phyloP scores from a whole-genome alignment of 2,113 vertebrate species.

The Pteropus alecto region DNA sequence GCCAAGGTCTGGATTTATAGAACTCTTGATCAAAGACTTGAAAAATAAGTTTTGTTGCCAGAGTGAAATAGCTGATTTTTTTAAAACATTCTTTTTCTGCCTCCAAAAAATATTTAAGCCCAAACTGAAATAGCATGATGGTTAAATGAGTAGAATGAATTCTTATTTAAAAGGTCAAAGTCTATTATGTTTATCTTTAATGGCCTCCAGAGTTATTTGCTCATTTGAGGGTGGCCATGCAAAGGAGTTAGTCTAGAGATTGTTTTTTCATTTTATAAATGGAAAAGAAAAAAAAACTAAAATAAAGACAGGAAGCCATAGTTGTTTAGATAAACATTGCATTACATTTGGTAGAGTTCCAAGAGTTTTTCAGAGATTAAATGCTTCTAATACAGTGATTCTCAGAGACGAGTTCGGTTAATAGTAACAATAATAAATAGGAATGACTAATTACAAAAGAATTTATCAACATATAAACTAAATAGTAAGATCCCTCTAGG shows the following conservation, averaged over 20 bases:
- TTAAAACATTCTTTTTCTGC: neutral
- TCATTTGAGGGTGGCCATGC: neutral
- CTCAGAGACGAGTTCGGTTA: neutral
- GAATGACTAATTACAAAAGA: neutral
- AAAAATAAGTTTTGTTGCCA: neutral
- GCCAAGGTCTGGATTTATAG: neutral
- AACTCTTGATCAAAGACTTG: neutral
- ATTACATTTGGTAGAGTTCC: neutral
- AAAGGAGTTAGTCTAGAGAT: neutral
- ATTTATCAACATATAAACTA: neutral
- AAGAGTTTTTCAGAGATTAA: neutral
- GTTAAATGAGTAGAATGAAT: neutral
- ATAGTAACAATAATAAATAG: slow-evolving; percentile 11
- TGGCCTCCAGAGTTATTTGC: neutral
- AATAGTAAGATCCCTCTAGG: neutral
- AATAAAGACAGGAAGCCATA: neutral
- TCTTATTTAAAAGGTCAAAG: slow-evolving; percentile 11
- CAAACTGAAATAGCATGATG: neutral
- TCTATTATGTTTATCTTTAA: slow-evolving; percentile 26
- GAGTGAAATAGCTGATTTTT: neutral
- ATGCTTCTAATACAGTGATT: neutral
- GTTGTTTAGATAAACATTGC: neutral
- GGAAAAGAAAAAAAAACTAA: neutral
- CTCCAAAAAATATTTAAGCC: neutral
- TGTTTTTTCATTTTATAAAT: slow-evolving; percentile 40